Conservation (phyloP, 2,113 vertebrate species). For the Sinocyclocheilus anshuiensis region DNA sequence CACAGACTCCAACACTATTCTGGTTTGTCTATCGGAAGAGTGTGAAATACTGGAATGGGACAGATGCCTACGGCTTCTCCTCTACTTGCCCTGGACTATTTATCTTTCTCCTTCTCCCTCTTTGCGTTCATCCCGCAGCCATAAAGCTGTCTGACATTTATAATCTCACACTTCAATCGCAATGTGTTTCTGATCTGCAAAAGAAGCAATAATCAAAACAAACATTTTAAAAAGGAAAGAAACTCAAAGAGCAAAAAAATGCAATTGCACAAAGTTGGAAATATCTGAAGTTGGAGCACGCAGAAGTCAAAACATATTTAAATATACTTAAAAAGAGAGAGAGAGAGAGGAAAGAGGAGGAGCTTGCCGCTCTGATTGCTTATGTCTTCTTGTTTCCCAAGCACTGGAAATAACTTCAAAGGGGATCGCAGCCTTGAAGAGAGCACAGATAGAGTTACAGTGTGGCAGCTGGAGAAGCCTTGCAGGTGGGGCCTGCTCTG, state of each 20-base stretch:
- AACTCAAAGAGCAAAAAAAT: background rate
- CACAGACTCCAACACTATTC: slow-evolving; percentile 41
- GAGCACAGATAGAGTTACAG: slow-evolving; percentile 73
- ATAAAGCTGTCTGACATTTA: slow-evolving; percentile 4
- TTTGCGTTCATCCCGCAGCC: background rate
- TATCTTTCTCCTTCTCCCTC: slow-evolving; percentile 13
- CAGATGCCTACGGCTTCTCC: slow-evolving; percentile 39
- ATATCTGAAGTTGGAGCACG: background rate
- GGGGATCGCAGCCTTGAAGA: slow-evolving; percentile 74
- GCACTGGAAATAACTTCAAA: slow-evolving; percentile 83
- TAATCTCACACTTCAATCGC: slow-evolving; percentile 8
- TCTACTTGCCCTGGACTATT: slow-evolving; percentile 35
- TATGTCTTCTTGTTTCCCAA: slow-evolving; percentile 71
- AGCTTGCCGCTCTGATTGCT: slow-evolving; percentile 54
- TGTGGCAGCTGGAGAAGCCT: slow-evolving; percentile 77
- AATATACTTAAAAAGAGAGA: slow-evolving; percentile 10
- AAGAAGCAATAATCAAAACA: background rate
- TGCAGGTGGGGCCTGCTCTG: slow-evolving; percentile 78
- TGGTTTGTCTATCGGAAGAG: slow-evolving; percentile 49
- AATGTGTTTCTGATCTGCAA: background rate
- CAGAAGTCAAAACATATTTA: background rate
- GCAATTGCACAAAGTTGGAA: background rate
- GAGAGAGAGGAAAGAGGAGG: slow-evolving; percentile 33
- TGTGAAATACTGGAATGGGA: slow-evolving; percentile 49
- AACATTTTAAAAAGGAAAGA: background rate